Conservation (phyloP, 2,113 vertebrate genomes). For the Scatophagus argus region DNA sequence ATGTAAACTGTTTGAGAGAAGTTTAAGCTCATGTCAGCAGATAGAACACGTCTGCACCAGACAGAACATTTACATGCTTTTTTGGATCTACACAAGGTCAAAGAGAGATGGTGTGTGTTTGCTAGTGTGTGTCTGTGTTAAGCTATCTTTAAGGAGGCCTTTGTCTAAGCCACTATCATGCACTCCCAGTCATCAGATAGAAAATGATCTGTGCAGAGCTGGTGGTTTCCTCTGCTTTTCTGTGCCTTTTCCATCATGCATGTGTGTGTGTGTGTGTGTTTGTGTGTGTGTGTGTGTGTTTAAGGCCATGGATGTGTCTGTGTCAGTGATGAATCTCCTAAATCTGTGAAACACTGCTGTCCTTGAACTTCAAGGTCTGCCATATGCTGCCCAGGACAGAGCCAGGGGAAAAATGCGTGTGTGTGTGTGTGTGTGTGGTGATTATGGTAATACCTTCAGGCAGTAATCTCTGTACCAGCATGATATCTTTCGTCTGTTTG, state of each 20-base stretch:
- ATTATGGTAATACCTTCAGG: constrained; percentile 42
- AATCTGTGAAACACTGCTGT: constrained; percentile 76
- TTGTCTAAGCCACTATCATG: constrained; percentile 35
- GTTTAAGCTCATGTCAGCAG: not conserved
- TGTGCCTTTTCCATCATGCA: constrained; percentile 21
- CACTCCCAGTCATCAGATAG: constrained; percentile 29
- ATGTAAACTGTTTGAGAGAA: constrained; percentile 30
- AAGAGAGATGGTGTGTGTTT: constrained; percentile 26
- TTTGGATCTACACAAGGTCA: constrained; percentile 30
- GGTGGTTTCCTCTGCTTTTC: constrained; percentile 20
- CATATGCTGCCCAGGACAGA: constrained; percentile 75
- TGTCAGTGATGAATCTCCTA: constrained; percentile 81
- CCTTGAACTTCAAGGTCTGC: constrained; percentile 81
- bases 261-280: constrained; percentile 13
- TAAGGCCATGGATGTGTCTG: constrained; percentile 69
- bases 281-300: constrained; percentile 40
- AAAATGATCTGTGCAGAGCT: constrained; percentile 25
- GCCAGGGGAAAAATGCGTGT: constrained; percentile 56
- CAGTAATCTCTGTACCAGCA: constrained; percentile 37
- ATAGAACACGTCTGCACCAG: too few species aligned
- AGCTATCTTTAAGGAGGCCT: constrained; percentile 5
- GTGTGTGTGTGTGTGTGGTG: constrained; percentile 42
- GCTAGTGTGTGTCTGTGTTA: constrained; percentile 25
- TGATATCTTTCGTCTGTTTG: constrained; percentile 46
- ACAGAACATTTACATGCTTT: not conserved